phyloP scores from a whole-genome alignment of 1,140 invertebrate genomes.

The Meteorus sp. region DNA sequence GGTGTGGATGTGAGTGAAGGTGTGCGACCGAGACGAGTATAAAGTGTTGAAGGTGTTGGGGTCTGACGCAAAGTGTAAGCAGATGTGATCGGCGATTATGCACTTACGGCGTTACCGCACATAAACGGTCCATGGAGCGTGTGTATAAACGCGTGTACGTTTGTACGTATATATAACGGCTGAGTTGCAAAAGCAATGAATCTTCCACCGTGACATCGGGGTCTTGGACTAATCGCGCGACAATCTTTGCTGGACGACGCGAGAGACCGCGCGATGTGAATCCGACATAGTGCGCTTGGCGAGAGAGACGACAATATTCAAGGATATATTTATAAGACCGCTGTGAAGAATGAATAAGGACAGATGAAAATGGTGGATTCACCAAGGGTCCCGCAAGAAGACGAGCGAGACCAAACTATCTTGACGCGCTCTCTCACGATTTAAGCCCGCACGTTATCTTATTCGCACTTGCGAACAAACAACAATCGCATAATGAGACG shows the following conservation, averaged over 20 bases:
- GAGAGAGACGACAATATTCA: conserved; percentile 4
- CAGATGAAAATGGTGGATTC: conserved; percentile 10
- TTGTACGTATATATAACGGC: conserved; percentile 41
- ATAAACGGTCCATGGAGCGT: conserved; percentile 40
- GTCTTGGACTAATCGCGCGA: conserved; percentile 57
- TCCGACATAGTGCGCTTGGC: conserved; percentile 24
- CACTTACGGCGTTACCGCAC: conserved; percentile 58
- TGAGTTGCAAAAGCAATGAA: conserved; percentile 52
- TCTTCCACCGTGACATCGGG: conserved; percentile 55
- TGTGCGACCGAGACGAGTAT: conserved; percentile 26
- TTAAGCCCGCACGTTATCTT: conserved; percentile 39
- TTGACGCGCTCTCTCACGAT: conserved; percentile 18
- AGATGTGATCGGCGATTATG: conserved; percentile 60
- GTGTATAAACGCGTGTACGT: conserved; percentile 30
- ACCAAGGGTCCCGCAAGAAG: conserved; percentile 9
- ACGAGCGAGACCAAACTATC: conserved; percentile 42
- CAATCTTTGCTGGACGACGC: conserved; percentile 49
- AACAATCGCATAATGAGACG: conserved; percentile 58
- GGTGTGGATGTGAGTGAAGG: conserved; percentile 4
- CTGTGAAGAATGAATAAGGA: conserved; percentile 21
- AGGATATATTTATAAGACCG: conserved; percentile 8
- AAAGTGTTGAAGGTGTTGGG: conserved; percentile 54
- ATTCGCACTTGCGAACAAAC: conserved; percentile 40
- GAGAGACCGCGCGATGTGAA: conserved; percentile 10
- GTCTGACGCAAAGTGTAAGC: conserved; percentile 57